Conservation (phyloP, 2,113 vertebrate species). For the Alouatta palliata region DNA sequence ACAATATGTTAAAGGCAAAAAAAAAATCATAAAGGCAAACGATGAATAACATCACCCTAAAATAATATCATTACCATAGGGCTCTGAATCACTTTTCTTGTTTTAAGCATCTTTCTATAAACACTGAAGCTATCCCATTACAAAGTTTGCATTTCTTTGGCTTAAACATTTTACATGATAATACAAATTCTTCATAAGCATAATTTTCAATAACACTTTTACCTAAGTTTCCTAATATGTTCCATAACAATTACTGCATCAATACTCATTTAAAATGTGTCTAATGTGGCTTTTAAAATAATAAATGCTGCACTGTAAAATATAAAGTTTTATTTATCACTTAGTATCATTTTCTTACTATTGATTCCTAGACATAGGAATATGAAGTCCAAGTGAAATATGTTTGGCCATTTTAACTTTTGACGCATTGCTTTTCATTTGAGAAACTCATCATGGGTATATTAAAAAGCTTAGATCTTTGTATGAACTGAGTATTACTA, state of each 20-base stretch:
- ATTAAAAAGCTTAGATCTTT: neutral
- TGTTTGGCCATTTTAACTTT: neutral
- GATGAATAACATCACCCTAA: neutral
- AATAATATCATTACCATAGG: neutral
- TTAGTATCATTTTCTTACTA: neutral
- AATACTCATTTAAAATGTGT: neutral
- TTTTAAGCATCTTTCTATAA: neutral
- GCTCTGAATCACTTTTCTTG: neutral
- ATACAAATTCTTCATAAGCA: neutral
- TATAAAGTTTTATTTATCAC: neutral
- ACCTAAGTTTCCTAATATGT: neutral
- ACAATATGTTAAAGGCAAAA: neutral
- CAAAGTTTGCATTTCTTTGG: neutral
- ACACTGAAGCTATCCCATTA: neutral
- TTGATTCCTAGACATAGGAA: neutral
- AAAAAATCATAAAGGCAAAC: neutral
- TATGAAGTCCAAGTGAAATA: neutral
- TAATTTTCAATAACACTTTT: neutral
- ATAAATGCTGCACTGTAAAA: neutral
- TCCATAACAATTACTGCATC: neutral
- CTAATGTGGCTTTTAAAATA: conserved; percentile 10
- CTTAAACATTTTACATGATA: neutral
- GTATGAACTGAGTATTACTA: neutral
- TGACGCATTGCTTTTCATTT: neutral
- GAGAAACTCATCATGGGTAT: neutral